Conservation (phyloP, 2,797 vertebrate species). For the Chiloscyllium punctatum region DNA sequence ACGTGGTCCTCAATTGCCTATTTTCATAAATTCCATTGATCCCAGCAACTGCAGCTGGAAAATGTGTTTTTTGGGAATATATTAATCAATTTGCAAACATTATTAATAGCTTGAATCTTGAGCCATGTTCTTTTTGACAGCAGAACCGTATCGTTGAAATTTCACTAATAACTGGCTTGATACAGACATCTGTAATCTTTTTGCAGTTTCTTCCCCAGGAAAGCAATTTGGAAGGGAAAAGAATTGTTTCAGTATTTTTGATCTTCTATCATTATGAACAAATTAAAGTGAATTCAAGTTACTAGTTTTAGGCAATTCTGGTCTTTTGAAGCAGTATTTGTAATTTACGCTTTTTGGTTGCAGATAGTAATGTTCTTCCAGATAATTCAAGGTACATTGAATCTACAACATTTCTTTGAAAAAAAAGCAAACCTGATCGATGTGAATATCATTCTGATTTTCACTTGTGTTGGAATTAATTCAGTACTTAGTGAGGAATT, state of each 20-base stretch:
- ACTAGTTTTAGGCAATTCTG: no score
- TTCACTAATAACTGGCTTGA: background rate
- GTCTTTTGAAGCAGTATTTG: background rate
- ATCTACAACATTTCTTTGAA: background rate
- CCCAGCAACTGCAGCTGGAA: background rate
- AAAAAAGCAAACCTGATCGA: background rate
- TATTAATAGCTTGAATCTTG: background rate
- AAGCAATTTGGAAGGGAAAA: background rate
- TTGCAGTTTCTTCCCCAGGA: background rate
- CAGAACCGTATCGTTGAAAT: background rate
- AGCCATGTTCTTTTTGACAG: background rate
- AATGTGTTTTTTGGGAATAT: background rate
- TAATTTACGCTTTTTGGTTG: background rate
- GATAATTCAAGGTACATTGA: background rate
- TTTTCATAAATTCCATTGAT: background rate
- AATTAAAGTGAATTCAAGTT: constrained; percentile 11
- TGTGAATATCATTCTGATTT: background rate
- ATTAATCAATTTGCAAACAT: background rate
- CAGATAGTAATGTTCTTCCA: background rate
- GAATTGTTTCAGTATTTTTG: background rate
- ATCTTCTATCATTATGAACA: background rate
- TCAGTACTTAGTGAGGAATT: background rate
- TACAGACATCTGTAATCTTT: background rate
- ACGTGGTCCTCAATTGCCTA: background rate
- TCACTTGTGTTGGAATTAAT: background rate